A percentile compares a stretch with the other conserved stretches of the same genome.
These are phyloP conservation scores for Silurus meridionalis DNA, from an alignment of 2,113 vertebrate species.

Conservation along the genomic window DNA sequence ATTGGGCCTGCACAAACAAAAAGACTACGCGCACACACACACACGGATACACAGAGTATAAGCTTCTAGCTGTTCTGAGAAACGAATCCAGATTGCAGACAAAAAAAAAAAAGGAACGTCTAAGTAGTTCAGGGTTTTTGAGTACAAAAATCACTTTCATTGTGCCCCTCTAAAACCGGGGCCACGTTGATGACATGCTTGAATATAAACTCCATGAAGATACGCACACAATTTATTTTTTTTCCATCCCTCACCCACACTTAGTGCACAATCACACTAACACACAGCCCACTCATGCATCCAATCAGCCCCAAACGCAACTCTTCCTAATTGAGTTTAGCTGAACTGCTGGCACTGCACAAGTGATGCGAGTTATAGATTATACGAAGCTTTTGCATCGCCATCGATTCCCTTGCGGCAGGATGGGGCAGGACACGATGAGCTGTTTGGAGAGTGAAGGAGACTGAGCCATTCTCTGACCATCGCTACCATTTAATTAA, in stretches of 20 bases:
- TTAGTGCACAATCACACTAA: neutral
- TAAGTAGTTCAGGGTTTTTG: neutral
- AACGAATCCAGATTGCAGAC: slow-evolving; percentile 10
- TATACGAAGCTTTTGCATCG: slow-evolving; percentile 44
- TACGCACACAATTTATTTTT: neutral
- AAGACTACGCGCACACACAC: neutral
- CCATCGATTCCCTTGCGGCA: slow-evolving; percentile 49
- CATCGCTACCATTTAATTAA: slow-evolving; percentile 54
- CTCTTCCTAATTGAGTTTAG: slow-evolving; percentile 54
- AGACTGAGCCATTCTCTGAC: slow-evolving; percentile 31
- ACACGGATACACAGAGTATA: neutral
- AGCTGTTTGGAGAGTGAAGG: neutral
- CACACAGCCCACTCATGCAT: slow-evolving; percentile 10
- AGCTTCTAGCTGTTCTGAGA: slow-evolving; percentile 7
- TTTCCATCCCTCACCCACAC: neutral
- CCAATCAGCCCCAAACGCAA: slow-evolving; percentile 46
- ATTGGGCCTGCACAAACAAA: slow-evolving; percentile 16
- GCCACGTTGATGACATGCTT: slow-evolving; percentile 15
- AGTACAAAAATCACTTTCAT: neutral
- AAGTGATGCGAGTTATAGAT: slow-evolving; percentile 57
- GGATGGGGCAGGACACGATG: slow-evolving; percentile 3
- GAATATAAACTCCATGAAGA: neutral
- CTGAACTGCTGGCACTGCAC: slow-evolving; percentile 56
- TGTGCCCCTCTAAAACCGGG: neutral
- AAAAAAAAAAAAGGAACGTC: neutral